These are phyloP conservation scores for Chrysina gloriosa DNA, from an alignment of 2,888 invertebrate genomes.

Conservation along the genomic window DNA sequence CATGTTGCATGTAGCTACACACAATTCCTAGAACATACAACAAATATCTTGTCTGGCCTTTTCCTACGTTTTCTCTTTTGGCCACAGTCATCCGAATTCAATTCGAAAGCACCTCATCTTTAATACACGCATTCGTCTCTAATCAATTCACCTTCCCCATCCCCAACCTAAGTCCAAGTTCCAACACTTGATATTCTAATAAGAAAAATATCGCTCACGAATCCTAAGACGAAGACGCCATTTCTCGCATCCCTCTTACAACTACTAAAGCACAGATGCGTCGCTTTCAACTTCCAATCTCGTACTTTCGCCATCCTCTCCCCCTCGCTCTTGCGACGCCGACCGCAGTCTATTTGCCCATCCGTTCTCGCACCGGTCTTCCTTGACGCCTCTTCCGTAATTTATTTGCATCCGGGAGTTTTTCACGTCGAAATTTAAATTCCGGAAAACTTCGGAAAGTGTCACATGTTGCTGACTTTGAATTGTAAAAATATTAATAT, in stretches of 20 bases:
- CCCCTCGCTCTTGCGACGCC: neutral
- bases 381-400: constrained; percentile 27
- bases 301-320: neutral
- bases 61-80: too few relatives aligned
- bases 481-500: constrained; percentile 41
- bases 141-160: neutral
- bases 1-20: too few relatives aligned
- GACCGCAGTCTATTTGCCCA: constrained; percentile 23
- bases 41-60: too few relatives aligned
- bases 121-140: neutral
- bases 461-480: constrained; percentile 39
- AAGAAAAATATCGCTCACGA: neutral
- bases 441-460: constrained; percentile 34
- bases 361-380: constrained; percentile 13
- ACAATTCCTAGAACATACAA: too few relatives aligned
- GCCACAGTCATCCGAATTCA: too few relatives aligned
- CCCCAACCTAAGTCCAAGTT: neutral
- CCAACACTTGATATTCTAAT: neutral
- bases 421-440: constrained; percentile 36
- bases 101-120: neutral
- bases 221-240: neutral
- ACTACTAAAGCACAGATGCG: neutral
- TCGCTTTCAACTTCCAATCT: neutral
- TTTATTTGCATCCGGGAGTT: constrained; percentile 28
- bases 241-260: neutral